phyloP scores from a whole-genome alignment of 2,113 vertebrate genomes.

The Romanogobio albipinnatus region DNA sequence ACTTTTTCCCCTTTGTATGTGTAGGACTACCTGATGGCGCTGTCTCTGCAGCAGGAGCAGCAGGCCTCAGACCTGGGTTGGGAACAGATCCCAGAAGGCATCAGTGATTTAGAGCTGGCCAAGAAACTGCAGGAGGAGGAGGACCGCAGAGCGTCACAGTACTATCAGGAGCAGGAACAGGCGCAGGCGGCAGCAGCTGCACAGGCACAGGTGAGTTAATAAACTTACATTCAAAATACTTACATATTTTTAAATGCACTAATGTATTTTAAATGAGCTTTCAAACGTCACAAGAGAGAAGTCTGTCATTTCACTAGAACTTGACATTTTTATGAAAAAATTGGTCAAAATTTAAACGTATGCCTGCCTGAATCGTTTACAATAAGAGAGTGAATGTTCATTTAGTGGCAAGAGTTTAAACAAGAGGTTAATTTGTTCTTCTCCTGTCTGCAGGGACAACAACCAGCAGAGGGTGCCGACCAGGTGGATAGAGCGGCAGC shows the following conservation, averaged over 20 bases:
- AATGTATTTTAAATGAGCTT: no score
- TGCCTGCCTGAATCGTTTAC: background rate
- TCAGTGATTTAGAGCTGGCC: constrained; percentile 94
- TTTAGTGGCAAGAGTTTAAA: background rate
- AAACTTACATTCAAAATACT: background rate
- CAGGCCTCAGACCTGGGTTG: constrained; percentile 92
- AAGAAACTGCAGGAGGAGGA: constrained; percentile 99
- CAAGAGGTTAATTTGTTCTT: background rate
- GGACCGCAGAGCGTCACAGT: constrained; percentile 93
- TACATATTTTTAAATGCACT: no score
- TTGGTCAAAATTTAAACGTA: no score
- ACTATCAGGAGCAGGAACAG: constrained; percentile 97
- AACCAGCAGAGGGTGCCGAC: constrained; percentile 62
- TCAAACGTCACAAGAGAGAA: background rate
- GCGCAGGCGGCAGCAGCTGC: constrained; percentile 73
- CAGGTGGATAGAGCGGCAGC: constrained; percentile 65
- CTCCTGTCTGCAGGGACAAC: constrained; percentile 63
- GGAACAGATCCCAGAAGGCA: constrained; percentile 95
- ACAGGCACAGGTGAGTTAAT: constrained; percentile 67
- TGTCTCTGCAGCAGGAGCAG: constrained; percentile 98
- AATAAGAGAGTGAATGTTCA: background rate
- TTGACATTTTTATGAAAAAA: background rate
- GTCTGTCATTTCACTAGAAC: background rate
- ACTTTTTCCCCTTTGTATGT: background rate
- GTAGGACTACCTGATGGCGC: constrained; percentile 97